Conservation (phyloP, 2,113 vertebrate genomes). For the Rhynchopsitta pachyrhyncha region DNA sequence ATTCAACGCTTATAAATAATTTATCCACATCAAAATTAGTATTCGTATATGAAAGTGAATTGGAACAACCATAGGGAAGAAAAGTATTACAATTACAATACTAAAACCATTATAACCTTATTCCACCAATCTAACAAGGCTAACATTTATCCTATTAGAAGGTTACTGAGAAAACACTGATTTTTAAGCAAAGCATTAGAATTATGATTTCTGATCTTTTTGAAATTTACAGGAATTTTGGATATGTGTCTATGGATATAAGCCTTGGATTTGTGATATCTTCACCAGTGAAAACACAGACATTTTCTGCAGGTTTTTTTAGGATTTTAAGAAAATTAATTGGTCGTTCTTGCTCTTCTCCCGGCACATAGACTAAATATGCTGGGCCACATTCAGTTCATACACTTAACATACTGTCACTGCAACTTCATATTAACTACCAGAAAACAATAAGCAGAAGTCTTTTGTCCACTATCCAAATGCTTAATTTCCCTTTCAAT, state of each 20-base stretch:
- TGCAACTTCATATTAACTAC: neutral
- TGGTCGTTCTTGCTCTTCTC: neutral
- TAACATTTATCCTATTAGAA: neutral
- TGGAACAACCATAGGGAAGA: neutral
- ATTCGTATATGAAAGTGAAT: neutral
- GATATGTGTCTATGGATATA: too few species aligned
- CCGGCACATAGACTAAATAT: neutral
- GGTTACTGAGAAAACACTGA: neutral
- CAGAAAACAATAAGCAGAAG: neutral
- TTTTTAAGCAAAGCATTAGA: neutral
- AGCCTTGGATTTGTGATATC: neutral
- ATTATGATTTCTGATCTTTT: rapidly evolving
- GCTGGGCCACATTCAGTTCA: neutral
- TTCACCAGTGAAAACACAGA: neutral
- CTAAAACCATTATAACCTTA: neutral
- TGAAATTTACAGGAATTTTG: neutral
- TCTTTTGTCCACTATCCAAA: neutral
- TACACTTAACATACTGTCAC: neutral
- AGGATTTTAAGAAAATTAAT: neutral
- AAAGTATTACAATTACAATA: neutral
- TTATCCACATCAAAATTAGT: neutral
- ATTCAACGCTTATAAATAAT: slow-evolving; percentile 9
- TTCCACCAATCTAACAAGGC: neutral
- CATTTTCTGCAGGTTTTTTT: neutral
- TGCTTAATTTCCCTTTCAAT: neutral